Evolutionary conservation across 2,797 vertebrate genomes (phyloP).

Genomic region (Novumbra hubbsi): DNA sequence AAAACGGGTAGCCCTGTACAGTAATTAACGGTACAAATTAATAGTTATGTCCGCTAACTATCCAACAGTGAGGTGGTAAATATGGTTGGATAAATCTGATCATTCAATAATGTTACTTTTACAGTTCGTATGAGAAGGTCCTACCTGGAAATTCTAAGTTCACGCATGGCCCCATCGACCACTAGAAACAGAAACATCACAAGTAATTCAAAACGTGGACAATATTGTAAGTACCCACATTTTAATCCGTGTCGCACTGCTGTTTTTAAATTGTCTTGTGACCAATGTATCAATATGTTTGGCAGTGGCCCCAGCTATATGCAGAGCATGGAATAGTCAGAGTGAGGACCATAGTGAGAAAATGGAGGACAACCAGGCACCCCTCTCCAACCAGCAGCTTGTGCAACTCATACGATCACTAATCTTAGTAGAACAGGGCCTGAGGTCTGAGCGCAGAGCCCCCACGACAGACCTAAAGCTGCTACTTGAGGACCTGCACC

Average conservation of each 20-base stretch:
- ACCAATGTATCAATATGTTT: conserved; percentile 12
- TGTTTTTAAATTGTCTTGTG: not conserved
- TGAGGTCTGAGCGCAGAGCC: conserved; percentile 59
- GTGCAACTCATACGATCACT: conserved; percentile 69
- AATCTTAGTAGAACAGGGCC: conserved; percentile 68
- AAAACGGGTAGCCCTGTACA: not conserved
- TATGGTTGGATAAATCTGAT: not conserved
- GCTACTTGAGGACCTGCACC: conserved; percentile 71
- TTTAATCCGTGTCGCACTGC: not conserved
- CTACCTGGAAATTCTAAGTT: conserved; percentile 68
- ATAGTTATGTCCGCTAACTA: not conserved
- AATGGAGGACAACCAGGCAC: conserved; percentile 47
- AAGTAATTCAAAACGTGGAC: conserved; percentile 18
- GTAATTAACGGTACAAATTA: not conserved
- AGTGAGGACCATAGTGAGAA: conserved; percentile 54
- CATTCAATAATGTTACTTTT: not conserved
- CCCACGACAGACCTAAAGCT: conserved; percentile 62
- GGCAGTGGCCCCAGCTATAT: conserved; percentile 55
- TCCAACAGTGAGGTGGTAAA: not conserved
- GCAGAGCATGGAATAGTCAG: conserved; percentile 37
- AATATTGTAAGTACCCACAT: conserved; percentile 47
- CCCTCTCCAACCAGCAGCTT: conserved; percentile 68
- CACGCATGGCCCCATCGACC: conserved; percentile 43
- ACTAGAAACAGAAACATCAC: conserved; percentile 32
- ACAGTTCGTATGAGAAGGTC: conserved; percentile 69